Base-by-base conservation (phyloP, 2,888 invertebrate genomes). In the Nomada goodeniana region DNA sequence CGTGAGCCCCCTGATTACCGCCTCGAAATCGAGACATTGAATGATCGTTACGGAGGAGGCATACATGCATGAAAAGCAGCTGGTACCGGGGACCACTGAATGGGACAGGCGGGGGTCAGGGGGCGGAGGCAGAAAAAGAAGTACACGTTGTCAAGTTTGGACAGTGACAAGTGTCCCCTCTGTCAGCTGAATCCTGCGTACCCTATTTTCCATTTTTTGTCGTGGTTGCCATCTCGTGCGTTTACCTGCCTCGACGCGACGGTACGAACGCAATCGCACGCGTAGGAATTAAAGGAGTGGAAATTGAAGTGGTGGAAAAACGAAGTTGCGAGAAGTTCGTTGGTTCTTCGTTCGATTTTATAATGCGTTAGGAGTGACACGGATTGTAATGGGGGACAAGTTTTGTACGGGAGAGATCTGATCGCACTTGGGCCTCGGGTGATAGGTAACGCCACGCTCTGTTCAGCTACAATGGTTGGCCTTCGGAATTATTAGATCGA, bases 1-100 rank as follows among this genome's bases (percentile, higher is more conserved):
- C 71, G 44, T 74, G 79, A 76, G 36, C 36, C 36, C 73, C 68
- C 44, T 26, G 29, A 78, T 59, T 36, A 44, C 42, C 42, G 26
- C 36, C n/a, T 52, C 9, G 42, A 86, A 78, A 82, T 85, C 50
- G 61, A 36, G 70, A 71, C 42, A 61, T 70, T 53, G 60, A 73
- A n/a, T 60, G 18, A 52, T 55, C 53, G 42, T 3, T 57, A n/a
- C 11, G n/a, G 44, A 26, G 23, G 20, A 15, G 10, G 13, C 23
- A 18, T 4, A 36, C 36, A 7, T 36, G 23, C 20, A 69, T 15
- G n/a, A 20, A 2, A 60, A 23, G 44, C 13, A 15, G n/a, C 44
- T 36, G 36, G 36, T 3, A 42, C n/a, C 52, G 47, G 50, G 9
- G 11, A 18, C 15, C 15, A 9, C 18, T 15, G 13, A 53, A 50